Conservation (phyloP, 2,888 invertebrate genomes). For the Bedellia somnulentella region DNA sequence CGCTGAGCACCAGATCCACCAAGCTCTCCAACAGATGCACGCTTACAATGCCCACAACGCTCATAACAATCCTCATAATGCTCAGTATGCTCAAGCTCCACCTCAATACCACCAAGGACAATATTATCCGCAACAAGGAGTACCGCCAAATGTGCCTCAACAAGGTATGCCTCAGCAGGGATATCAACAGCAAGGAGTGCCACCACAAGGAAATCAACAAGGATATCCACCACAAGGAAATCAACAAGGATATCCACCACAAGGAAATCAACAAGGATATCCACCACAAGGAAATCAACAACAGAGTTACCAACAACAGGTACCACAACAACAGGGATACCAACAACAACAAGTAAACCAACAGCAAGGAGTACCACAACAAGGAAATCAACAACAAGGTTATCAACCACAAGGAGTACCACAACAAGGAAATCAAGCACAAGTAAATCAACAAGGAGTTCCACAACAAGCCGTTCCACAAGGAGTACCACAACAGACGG, state of each 20-base stretch:
- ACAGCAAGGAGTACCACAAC: conserved; percentile 9
- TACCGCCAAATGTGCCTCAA: conserved; percentile 8
- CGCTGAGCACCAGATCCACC: conserved; percentile 38
- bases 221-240: conserved; percentile 17
- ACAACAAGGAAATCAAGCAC: too few species aligned
- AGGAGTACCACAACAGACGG: conserved; percentile 13
- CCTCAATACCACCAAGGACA: conserved; percentile 6
- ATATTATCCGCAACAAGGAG: conserved; percentile 9
- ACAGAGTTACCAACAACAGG: conserved; percentile 2
- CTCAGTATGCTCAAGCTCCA: conserved; percentile 17
- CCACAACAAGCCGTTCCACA: conserved; percentile 13
- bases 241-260: too few species aligned
- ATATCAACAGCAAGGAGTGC: conserved; percentile 12
- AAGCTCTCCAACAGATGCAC: conserved; percentile 17
- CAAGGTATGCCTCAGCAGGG: conserved; percentile 9
- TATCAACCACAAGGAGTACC: conserved; percentile 10
- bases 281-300: conserved; percentile 16
- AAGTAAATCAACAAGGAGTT: conserved; percentile 14
- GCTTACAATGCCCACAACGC: conserved; percentile 25
- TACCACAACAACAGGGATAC: conserved; percentile 12
- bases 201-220: conserved; percentile 15
- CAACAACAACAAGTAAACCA: conserved; percentile 10
- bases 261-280: conserved; percentile 3
- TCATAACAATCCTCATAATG: too few species aligned
- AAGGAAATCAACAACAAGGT: conserved; percentile 11